These are phyloP conservation scores for Crypturellus undulatus DNA, from an alignment of 2,113 vertebrate genomes.

Conservation along the genomic window DNA sequence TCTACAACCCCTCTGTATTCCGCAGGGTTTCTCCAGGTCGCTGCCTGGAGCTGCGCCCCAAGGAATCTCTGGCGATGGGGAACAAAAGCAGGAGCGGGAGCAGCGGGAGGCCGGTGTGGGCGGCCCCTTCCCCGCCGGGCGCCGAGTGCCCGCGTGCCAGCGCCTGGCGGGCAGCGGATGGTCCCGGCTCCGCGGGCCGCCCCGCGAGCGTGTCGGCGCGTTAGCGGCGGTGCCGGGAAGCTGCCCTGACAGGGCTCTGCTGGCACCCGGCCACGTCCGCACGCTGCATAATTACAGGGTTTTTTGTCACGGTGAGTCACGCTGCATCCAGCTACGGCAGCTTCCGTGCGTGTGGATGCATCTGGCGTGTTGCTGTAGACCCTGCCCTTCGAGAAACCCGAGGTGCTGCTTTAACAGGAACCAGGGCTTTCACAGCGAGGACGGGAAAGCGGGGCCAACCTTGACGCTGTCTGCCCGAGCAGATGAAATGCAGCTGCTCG, in stretches of 20 bases:
- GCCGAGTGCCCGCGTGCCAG: too few species aligned
- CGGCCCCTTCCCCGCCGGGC: not conserved
- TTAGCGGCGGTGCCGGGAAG: not conserved
- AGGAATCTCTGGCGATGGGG: not conserved
- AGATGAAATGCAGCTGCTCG: not conserved
- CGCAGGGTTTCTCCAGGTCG: not conserved
- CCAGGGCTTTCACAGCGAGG: rapidly evolving
- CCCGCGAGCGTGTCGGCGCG: not conserved
- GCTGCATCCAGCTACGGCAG: not conserved
- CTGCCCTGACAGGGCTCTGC: rapidly evolving
- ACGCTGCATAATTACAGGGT: not conserved
- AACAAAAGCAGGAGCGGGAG: not conserved
- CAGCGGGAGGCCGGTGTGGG: not conserved
- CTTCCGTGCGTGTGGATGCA: not conserved
- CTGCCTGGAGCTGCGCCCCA: not conserved
- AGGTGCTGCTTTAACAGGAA: not conserved
- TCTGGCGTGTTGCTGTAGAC: not conserved
- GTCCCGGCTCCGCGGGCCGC: not conserved
- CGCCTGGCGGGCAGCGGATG: not conserved
- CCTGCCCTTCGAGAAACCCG: not conserved
- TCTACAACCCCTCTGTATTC: not conserved
- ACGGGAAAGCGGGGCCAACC: rapidly evolving
- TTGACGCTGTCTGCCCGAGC: not conserved
- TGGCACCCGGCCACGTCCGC: not conserved
- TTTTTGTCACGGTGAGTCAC: conserved; percentile 7